phyloP scores from a whole-genome alignment of 2,888 invertebrate species.

The Taphrorychus bicolor region DNA sequence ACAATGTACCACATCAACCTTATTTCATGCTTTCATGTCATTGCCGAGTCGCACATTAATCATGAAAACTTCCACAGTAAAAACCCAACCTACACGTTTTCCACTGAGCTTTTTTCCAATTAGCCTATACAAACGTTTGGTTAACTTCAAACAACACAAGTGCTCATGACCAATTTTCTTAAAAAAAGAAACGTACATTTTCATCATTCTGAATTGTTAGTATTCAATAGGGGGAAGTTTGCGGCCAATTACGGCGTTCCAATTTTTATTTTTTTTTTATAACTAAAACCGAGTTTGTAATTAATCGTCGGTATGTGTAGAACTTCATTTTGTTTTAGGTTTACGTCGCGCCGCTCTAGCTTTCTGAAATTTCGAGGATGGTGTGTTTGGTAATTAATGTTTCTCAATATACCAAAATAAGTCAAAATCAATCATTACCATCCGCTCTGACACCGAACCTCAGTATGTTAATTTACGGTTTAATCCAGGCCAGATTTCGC shows the following conservation, averaged over 20 bases:
- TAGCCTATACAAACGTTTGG: constrained; percentile 24
- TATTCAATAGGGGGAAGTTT: not conserved
- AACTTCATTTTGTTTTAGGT: not conserved
- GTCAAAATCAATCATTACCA: constrained; percentile 9
- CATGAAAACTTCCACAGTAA: not conserved
- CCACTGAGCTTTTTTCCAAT: constrained; percentile 11
- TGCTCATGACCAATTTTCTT: constrained; percentile 24
- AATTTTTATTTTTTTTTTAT: not conserved
- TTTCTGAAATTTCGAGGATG: not conserved
- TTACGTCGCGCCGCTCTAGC: not conserved
- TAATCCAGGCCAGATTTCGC: constrained; percentile 8
- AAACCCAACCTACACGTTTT: not conserved
- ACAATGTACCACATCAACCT: not conserved
- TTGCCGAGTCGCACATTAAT: not conserved
- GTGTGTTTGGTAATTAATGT: not conserved
- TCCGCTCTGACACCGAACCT: not conserved
- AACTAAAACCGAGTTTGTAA: not conserved
- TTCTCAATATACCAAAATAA: not conserved
- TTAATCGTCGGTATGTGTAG: not conserved
- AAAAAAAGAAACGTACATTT: not conserved
- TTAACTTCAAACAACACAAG: constrained; percentile 21
- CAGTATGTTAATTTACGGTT: constrained; percentile 10
- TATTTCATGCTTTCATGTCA: not conserved
- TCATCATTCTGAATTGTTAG: not conserved
- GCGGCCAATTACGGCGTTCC: not conserved